Evolutionary conservation across 2,888 invertebrate species (phyloP).

Genomic region (Caenorhabditis plicata): DNA sequence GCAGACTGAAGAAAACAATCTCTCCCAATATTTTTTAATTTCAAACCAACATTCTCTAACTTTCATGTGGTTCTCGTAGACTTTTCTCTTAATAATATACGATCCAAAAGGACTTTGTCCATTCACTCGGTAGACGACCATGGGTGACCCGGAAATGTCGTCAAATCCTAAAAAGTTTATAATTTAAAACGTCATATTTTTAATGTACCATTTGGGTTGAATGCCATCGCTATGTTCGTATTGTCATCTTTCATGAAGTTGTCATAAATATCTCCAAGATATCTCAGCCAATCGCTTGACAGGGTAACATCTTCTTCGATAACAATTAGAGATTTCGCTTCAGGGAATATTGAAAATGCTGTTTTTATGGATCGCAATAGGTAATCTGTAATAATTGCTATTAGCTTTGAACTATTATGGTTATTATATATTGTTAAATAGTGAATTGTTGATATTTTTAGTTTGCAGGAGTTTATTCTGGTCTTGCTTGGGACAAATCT

Average conservation of each 20-base stretch:
- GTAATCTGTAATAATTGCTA: slow-evolving; percentile 20
- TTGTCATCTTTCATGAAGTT: slow-evolving; percentile 18
- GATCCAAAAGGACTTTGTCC: slow-evolving; percentile 35
- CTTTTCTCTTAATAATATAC: slow-evolving; percentile 36
- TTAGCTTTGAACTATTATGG: not conserved
- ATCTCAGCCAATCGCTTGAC: slow-evolving; percentile 39
- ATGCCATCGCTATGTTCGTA: slow-evolving; percentile 35
- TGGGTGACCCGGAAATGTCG: slow-evolving; percentile 23
- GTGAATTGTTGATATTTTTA: no score
- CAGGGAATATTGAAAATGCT: slow-evolving; percentile 43
- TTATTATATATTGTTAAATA: no score
- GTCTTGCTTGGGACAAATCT: no score
- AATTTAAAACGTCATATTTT: not conserved
- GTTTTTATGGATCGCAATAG: slow-evolving; percentile 25
- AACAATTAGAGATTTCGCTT: slow-evolving; percentile 37
- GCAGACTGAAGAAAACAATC: slow-evolving; percentile 16
- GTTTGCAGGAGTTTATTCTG: no score
- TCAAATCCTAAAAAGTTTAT: slow-evolving; percentile 19
- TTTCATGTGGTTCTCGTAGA: slow-evolving; percentile 23
- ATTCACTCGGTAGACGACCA: slow-evolving; percentile 34
- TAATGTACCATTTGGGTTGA: slow-evolving; percentile 43
- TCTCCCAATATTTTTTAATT: not conserved
- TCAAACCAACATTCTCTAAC: slow-evolving; percentile 19
- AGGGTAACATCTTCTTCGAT: slow-evolving; percentile 44
- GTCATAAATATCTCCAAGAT: slow-evolving; percentile 31